Conservation (phyloP, 1,140 invertebrate species). For the Luehdorfia chinensis region DNA sequence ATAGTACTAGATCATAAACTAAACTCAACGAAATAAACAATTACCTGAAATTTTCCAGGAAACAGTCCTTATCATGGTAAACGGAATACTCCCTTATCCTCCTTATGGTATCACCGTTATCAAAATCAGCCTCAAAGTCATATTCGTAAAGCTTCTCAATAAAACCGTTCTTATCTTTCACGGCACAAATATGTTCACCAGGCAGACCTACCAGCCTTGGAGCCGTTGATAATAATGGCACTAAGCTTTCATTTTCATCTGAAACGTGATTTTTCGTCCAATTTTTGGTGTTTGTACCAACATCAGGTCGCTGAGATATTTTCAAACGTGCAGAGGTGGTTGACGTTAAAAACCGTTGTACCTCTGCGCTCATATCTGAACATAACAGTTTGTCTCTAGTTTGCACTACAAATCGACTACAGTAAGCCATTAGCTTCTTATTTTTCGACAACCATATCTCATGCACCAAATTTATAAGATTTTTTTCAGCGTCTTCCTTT, state of each 20-base stretch:
- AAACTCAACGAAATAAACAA: neutral
- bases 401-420: slow-evolving; percentile 49
- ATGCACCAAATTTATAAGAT: slow-evolving; percentile 48
- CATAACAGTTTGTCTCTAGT: slow-evolving; percentile 50
- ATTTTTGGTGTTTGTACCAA: neutral
- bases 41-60: slow-evolving; percentile 48
- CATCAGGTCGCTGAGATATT: neutral
- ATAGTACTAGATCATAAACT: neutral
- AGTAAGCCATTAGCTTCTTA: slow-evolving; percentile 49
- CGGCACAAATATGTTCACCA: slow-evolving; percentile 56
- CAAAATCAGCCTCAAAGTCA: slow-evolving; percentile 39
- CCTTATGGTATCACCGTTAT: slow-evolving; percentile 46
- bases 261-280: slow-evolving; percentile 19
- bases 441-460: slow-evolving; percentile 51
- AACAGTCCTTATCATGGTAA: slow-evolving; percentile 57
- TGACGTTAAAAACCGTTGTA: slow-evolving; percentile 43
- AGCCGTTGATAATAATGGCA: slow-evolving; percentile 28
- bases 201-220: slow-evolving; percentile 45
- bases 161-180: slow-evolving; percentile 61
- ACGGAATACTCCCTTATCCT: slow-evolving; percentile 65
- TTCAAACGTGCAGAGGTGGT: slow-evolving; percentile 8
- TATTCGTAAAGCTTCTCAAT: slow-evolving; percentile 66
- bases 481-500: slow-evolving; percentile 49
- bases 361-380: slow-evolving; percentile 47
- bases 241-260: slow-evolving; percentile 24